Base-by-base conservation (phyloP, 2,888 invertebrate genomes). In the Acanthosepion pharaonis region DNA sequence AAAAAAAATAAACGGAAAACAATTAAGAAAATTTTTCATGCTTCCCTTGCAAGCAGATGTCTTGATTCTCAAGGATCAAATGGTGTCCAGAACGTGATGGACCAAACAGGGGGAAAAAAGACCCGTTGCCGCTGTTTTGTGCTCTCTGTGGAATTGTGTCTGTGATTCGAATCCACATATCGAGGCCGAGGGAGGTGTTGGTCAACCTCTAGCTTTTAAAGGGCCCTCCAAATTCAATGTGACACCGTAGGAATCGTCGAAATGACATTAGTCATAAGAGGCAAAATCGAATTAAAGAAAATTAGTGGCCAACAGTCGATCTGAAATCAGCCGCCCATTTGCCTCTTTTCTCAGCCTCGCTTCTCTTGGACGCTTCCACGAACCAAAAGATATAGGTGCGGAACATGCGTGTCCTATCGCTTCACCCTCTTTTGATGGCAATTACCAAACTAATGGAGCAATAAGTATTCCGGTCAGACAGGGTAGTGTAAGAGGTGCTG, bases 231-330 rank as follows among this genome's bases (percentile, higher is more conserved):
- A 78, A 78, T 78, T 33, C 78, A 78, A n/a, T n/a, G 78, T n/a
- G 78, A 78, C 78, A 78, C 78, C n/a, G n/a, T 5, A 78, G 78
- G 78, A 78, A 78, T 78, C n/a, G 78, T 0, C 15, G n/a, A 78
- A 78, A 78, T 78, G 78, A 33, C 78, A 78, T 78, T 78, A 78
- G n/a, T n/a, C n/a, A n/a, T n/a, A 78, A 78, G 78, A n/a, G 78
- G n/a, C n/a, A 5, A 78, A 78, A 78, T 78, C n/a, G n/a, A 78
- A 78, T 78, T 78, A 78, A n/a, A 33, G 15, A 78, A 15, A 78
- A 78, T 78, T 78, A 78, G 15, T 78, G 78, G 78, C 78, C n/a
- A 78, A 78, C n/a, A 78, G 78, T 11, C n/a, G n/a, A 78, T n/a
- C 5, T n/a, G n/a, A n/a, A 78, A 33, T 78, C 78, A 8, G 3